A percentile compares a stretch with the other conserved stretches of the same genome.
Evolutionary conservation across 2,797 vertebrate genomes (phyloP).

Genomic region (Esox lucius): DNA sequence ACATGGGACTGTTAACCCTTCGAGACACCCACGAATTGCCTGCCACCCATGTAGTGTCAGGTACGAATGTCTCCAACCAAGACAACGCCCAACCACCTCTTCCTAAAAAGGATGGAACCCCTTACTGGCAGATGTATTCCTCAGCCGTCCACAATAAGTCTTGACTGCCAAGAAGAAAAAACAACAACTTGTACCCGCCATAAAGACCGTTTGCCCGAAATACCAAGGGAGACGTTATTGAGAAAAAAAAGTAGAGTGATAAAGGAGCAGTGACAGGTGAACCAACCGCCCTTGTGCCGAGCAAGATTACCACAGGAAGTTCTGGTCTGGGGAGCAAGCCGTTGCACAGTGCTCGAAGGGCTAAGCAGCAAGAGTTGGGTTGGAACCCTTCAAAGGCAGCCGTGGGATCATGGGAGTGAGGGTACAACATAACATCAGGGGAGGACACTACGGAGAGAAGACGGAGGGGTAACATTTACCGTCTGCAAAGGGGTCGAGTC

Average conservation of each 20-base stretch:
- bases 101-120: slow-evolving; percentile 62
- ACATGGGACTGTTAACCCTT: slow-evolving; percentile 75
- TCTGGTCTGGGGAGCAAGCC: slow-evolving; percentile 70
- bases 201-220: background rate
- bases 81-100: slow-evolving; percentile 63
- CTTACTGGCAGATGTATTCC: slow-evolving; percentile 15
- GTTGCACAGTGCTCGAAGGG: slow-evolving; percentile 78
- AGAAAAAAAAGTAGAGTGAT: slow-evolving; percentile 8
- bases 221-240: slow-evolving; percentile 1
- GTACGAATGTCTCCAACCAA: slow-evolving; percentile 29
- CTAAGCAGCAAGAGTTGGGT: slow-evolving; percentile 63
- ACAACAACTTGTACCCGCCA: slow-evolving; percentile 9
- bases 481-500: slow-evolving; percentile 98
- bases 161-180: background rate
- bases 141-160: slow-evolving; percentile 1
- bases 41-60: slow-evolving; percentile 69
- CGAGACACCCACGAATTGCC: slow-evolving; percentile 72
- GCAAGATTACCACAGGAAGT: slow-evolving; percentile 62
- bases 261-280: slow-evolving; percentile 19
- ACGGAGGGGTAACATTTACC: slow-evolving; percentile 83
- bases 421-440: slow-evolving; percentile 38
- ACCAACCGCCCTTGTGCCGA: slow-evolving; percentile 38
- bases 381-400: slow-evolving; percentile 45
- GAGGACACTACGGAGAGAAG: slow-evolving; percentile 39
- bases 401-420: slow-evolving; percentile 45